These are phyloP conservation scores for Promerops cafer DNA, from an alignment of 2,113 vertebrate species.

Conservation along the genomic window DNA sequence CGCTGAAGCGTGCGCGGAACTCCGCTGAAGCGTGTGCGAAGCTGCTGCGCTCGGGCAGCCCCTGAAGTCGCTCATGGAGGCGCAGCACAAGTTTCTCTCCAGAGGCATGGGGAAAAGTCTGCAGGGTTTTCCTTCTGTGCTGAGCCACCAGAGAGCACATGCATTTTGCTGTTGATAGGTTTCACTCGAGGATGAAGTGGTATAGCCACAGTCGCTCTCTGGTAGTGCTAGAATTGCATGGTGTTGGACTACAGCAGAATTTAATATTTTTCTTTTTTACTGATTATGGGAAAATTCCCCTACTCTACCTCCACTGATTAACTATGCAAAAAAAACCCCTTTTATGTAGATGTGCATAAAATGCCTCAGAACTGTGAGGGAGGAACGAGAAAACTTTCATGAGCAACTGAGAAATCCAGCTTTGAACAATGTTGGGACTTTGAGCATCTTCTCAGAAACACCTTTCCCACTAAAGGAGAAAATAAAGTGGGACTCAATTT, in stretches of 20 bases:
- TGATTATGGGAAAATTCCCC: neutral
- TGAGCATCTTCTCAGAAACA: neutral
- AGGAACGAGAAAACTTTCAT: neutral
- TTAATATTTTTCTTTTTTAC: neutral
- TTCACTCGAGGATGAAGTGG: neutral
- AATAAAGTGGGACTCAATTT: neutral
- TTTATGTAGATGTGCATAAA: neutral
- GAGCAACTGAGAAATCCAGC: neutral
- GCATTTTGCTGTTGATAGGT: neutral
- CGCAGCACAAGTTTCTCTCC: neutral
- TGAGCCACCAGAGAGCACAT: accelerated
- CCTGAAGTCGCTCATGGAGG: neutral
- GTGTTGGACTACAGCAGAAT: neutral
- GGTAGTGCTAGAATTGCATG: neutral
- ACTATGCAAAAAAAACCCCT: neutral
- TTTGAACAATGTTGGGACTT: neutral
- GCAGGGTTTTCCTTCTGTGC: neutral
- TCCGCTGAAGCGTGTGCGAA: neutral
- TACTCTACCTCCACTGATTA: neutral
- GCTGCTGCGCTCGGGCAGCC: neutral
- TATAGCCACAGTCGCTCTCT: neutral
- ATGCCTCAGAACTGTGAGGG: neutral
- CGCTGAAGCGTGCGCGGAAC: neutral
- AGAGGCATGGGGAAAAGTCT: accelerated
- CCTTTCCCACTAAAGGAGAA: neutral